Evolutionary conservation across 2,113 vertebrate genomes (phyloP).

Genomic region (Antechinus stuartii): DNA sequence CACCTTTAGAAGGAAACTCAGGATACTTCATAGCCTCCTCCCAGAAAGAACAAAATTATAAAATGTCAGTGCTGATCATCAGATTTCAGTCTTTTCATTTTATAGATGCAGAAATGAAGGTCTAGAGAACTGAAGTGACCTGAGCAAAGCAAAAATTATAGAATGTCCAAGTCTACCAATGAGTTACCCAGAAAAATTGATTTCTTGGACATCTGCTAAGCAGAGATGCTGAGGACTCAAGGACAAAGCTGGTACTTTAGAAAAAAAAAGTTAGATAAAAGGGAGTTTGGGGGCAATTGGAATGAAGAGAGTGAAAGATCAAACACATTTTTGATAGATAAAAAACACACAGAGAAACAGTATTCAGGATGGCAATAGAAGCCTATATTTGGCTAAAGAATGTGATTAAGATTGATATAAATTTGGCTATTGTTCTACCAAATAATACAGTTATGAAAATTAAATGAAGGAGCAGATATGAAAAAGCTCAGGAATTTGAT

Average conservation of each 20-base stretch:
- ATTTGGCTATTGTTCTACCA: neutral
- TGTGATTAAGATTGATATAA: neutral
- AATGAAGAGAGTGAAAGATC: neutral
- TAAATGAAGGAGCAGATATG: neutral
- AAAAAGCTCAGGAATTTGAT: neutral
- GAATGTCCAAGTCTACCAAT: neutral
- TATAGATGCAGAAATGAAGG: neutral
- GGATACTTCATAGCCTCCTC: constrained; percentile 64
- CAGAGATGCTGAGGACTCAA: neutral
- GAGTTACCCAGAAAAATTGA: neutral
- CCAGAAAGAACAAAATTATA: constrained; percentile 3
- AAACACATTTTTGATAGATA: neutral
- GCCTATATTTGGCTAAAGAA: neutral
- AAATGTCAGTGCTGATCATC: neutral
- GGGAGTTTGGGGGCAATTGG: neutral
- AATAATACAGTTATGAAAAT: neutral
- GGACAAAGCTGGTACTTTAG: neutral
- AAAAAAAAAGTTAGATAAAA: neutral
- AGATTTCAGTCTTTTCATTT: neutral
- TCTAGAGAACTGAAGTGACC: neutral
- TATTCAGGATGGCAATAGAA: neutral
- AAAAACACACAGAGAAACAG: neutral
- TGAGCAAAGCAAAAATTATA: constrained; percentile 55
- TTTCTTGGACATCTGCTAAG: neutral
- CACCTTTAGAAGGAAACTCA: constrained; percentile 79